Conservation (phyloP, 2,113 vertebrate genomes). For the Crotalus helleri region DNA sequence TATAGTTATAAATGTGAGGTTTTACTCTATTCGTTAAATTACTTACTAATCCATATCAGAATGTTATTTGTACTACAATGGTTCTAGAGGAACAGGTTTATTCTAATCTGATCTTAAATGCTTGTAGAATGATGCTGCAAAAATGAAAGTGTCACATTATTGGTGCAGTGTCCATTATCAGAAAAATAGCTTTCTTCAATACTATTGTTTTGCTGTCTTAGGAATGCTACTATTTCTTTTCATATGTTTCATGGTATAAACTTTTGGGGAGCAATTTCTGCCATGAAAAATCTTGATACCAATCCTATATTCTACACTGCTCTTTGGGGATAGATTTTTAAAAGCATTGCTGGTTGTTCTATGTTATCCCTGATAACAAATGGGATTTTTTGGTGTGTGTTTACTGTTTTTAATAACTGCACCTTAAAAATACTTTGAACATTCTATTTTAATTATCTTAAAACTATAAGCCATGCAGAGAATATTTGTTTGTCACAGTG, state of each 20-base stretch:
- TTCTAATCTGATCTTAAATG: not conserved
- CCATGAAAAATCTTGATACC: not conserved
- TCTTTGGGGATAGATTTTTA: not conserved
- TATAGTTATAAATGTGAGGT: not conserved
- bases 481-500: too few relatives aligned
- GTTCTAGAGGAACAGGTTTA: not conserved
- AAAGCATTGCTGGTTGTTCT: not conserved
- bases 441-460: too few relatives aligned
- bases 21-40: not conserved
- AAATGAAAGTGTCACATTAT: not conserved
- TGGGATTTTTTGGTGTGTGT: too few relatives aligned
- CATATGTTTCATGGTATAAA: not conserved
- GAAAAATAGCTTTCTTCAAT: not conserved
- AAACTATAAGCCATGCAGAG: too few relatives aligned
- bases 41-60: not conserved
- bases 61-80: not conserved
- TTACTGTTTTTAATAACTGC: too few relatives aligned
- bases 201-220: not conserved
- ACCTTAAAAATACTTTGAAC: too few relatives aligned
- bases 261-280: not conserved
- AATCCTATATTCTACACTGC: not conserved
- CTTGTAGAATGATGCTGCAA: not conserved
- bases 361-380: not conserved
- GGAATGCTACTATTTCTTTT: not conserved
- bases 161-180: not conserved